These are phyloP conservation scores for Lichenostomus cassidix DNA, from an alignment of 2,113 vertebrate species.

Conservation along the genomic window DNA sequence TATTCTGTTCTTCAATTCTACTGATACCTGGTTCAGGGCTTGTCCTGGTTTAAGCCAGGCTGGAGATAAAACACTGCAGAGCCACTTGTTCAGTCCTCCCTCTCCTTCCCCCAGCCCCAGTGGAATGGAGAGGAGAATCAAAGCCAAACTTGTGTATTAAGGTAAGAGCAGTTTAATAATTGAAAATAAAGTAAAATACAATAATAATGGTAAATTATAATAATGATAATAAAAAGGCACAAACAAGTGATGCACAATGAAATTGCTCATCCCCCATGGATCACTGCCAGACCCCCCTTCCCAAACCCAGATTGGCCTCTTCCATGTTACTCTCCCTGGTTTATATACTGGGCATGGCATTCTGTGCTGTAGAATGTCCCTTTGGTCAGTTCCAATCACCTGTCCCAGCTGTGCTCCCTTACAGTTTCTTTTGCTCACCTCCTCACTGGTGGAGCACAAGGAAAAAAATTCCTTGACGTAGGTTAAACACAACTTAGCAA, in stretches of 20 bases:
- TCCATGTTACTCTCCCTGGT: neutral
- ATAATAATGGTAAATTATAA: neutral
- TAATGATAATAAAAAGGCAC: neutral
- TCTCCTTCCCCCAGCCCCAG: neutral
- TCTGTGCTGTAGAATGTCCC: neutral
- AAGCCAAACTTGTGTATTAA: neutral
- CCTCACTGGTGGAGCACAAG: neutral
- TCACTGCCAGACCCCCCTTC: rapidly evolving
- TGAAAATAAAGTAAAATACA: neutral
- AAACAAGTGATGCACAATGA: neutral
- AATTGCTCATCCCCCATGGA: rapidly evolving
- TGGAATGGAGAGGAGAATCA: neutral
- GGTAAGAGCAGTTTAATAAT: neutral
- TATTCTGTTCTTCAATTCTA: neutral
- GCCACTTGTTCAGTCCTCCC: neutral
- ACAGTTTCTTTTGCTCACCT: neutral
- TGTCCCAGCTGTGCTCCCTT: neutral
- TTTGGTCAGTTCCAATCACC: neutral
- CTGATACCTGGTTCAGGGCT: neutral
- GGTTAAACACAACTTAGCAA: neutral
- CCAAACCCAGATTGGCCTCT: neutral
- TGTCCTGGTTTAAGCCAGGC: neutral
- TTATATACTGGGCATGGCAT: neutral
- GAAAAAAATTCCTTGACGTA: neutral
- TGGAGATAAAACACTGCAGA: neutral